Base-by-base conservation (phyloP, 2,797 vertebrate genomes). In the Poecile montanus region DNA sequence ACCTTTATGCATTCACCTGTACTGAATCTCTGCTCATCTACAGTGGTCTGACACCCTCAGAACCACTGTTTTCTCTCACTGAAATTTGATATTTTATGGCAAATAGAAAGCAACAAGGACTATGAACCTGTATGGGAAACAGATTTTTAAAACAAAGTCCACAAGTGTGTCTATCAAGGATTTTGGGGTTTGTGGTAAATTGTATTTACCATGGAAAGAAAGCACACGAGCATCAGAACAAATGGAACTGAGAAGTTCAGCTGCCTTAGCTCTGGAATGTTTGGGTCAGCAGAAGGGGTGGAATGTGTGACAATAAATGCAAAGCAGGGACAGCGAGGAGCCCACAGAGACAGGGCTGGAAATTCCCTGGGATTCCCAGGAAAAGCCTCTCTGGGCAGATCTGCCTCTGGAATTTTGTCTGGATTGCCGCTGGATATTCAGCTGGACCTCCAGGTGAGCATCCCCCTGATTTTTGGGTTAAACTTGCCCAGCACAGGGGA, bases 401-500 rank as follows among this genome's bases (percentile, higher is more conserved):
- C 62, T 51, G n/a, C 38, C 27, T 17, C 32, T 54, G 56, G 68
- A 32, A 79, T 90, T 76, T 3, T 73, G 25, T 54, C 71, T 11
- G 27, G 51, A 34, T 27, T 74, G 27, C 32, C 0, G 1, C 48
- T 58, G 57, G 58, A 63, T 51, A 47, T 47, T 91, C 71, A 82
- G 38, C 29, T 60, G 20, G n/a, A 5, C 16, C 63, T 78, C 26
- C 79, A n/a, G 36, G 26, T n/a, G 40, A 91, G 51, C 54, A 29
- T 16, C 45, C 13, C 36, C 13, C 11, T n/a, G 78, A 29, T 60
- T 74, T 80, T 4, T 36, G 66, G 45, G 42, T 61, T 11, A 4
- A 32, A 2, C 22, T 47, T 32, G 14, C 42, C 22, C 50, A 10
- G 20, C 0, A 1, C 57, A 47, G 44, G n/a, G 20, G 48, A 0